phyloP scores from a whole-genome alignment of 2,888 invertebrate genomes.

The Chouioia cunea region DNA sequence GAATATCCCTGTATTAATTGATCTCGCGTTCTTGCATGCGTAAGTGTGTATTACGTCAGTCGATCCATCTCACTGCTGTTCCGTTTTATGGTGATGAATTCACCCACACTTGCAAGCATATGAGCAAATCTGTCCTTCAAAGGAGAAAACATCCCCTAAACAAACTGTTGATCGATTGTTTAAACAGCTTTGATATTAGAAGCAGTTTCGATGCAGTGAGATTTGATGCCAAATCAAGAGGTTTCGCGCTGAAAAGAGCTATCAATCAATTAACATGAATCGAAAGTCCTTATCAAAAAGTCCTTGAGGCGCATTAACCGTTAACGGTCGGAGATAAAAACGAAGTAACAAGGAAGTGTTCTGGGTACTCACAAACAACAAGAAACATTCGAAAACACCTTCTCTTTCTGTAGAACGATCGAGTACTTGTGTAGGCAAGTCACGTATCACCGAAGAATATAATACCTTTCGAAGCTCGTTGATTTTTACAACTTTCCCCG shows the following conservation, averaged over 20 bases:
- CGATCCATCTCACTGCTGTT: not conserved
- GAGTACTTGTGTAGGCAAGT: not conserved
- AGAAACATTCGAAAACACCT: no score
- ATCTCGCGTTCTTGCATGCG: constrained; percentile 47
- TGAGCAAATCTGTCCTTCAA: constrained; percentile 15
- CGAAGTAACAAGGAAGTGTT: no score
- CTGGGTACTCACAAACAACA: no score
- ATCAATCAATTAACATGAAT: no score
- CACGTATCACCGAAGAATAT: not conserved
- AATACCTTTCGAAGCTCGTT: not conserved
- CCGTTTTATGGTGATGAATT: constrained; percentile 12
- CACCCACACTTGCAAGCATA: constrained; percentile 23
- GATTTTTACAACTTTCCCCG: constrained; percentile 16
- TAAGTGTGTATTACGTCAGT: constrained; percentile 29
- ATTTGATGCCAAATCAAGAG: no score
- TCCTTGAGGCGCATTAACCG: no score
- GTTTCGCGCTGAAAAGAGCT: no score
- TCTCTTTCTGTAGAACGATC: no score
- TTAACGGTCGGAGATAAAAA: no score
- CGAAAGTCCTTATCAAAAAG: no score
- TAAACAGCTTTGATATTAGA: constrained; percentile 26
- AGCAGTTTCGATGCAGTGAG: not conserved
- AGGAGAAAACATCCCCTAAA: constrained; percentile 16
- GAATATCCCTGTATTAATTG: constrained; percentile 50
- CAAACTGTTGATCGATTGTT: constrained; percentile 23